Percentiles rank a stretch among this genome's conserved stretches.
Evolutionary conservation across 2,888 invertebrate genomes (phyloP).

Genomic region (Clanis bilineata): DNA sequence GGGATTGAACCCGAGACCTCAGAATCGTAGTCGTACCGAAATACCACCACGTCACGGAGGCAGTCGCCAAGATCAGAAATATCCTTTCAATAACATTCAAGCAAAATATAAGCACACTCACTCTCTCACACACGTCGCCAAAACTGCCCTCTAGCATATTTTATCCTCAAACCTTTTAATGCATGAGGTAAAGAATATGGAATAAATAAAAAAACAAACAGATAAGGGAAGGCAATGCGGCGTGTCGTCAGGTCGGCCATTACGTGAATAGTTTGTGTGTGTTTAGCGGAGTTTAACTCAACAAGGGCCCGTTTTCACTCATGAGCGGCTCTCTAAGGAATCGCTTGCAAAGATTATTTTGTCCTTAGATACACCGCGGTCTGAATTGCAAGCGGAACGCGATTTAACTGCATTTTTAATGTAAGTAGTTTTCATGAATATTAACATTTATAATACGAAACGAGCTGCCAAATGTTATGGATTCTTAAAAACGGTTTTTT

Average conservation of each 20-base stretch:
- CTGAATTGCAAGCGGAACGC: neutral
- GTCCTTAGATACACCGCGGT: slow-evolving; percentile 30
- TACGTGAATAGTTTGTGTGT: slow-evolving; percentile 21
- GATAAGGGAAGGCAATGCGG: slow-evolving; percentile 31
- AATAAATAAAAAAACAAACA: slow-evolving; percentile 34
- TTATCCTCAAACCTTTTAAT: neutral
- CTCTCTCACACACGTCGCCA: no score
- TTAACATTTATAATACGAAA: no score
- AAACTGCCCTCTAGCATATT: neutral
- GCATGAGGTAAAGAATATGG: slow-evolving; percentile 17
- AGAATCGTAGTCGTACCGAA: no score
- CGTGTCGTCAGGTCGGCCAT: slow-evolving; percentile 38
- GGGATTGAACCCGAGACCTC: no score
- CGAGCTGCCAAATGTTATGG: no score
- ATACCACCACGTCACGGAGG: no score
- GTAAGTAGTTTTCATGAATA: no score
- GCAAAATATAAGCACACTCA: no score
- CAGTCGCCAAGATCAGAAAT: no score
- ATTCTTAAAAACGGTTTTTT: no score
- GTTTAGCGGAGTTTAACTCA: slow-evolving; percentile 21
- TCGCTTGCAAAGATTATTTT: slow-evolving; percentile 20
- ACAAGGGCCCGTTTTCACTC: slow-evolving; percentile 47
- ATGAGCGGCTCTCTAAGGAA: slow-evolving; percentile 42
- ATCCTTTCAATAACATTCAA: no score
- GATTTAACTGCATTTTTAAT: slow-evolving; percentile 3